Conservation (phyloP, 2,797 vertebrate species). For the Agapornis canus region DNA sequence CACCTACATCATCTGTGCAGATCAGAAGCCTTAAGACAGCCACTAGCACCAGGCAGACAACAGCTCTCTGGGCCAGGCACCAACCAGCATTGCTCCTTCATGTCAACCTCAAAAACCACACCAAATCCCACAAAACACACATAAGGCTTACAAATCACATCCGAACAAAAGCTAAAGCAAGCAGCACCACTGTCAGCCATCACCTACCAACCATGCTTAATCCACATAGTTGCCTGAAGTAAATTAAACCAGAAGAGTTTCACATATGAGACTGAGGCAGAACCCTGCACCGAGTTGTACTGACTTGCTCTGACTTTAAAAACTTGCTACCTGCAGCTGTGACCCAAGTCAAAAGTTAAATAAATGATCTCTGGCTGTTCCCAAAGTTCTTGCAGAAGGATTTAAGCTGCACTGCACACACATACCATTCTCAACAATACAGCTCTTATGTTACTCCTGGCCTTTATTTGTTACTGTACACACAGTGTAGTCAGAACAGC, state of each 20-base stretch:
- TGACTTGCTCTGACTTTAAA: not conserved
- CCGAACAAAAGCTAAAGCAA: not conserved
- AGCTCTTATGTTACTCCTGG: not conserved
- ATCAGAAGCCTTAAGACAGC: slow-evolving; percentile 33
- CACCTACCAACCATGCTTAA: not conserved
- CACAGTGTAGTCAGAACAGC: not conserved
- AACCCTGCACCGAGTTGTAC: not conserved
- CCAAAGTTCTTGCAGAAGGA: not conserved
- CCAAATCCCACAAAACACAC: not conserved
- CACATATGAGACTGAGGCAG: not conserved
- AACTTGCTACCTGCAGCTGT: not conserved
- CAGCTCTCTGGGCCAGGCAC: not conserved
- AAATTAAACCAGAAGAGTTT: not conserved
- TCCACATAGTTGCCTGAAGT: not conserved
- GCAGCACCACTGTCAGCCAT: not conserved
- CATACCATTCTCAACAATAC: accelerated
- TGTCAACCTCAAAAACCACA: not conserved
- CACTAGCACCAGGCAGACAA: not conserved
- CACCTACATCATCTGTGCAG: slow-evolving; percentile 61
- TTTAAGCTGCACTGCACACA: no score
- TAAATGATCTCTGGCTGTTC: accelerated
- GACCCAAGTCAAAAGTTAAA: accelerated
- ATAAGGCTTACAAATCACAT: not conserved
- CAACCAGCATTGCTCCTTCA: not conserved
- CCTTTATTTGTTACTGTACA: not conserved